Base-by-base conservation (phyloP, 2,113 vertebrate genomes). In the Colossoma macropomum region DNA sequence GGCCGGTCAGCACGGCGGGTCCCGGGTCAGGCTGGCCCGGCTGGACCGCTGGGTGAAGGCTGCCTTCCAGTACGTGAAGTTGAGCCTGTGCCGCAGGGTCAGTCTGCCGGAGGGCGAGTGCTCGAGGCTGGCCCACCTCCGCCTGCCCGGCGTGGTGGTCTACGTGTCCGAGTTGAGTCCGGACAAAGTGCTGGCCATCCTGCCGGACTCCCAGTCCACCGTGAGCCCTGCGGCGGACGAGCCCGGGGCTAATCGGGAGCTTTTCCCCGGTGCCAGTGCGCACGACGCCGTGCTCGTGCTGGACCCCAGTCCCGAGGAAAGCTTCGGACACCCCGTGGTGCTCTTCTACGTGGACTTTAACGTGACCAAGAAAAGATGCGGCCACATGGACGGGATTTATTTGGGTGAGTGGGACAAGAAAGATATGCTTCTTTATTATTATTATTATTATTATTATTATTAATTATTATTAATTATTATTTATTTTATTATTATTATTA, bases 301-400 rank as follows among this genome's bases (percentile, higher is more conserved):
- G 54, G 95, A 95, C 84, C 95, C 94, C 0, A 95, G 90, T 60
- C 95, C 95, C 0, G 93, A 91, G 6, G 92, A 95, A 86, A 95
- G 93, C 88, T 95, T 95, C 66, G 95, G 95, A 23, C 95, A 95
- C 85, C 93, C 94, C 0, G 89, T 95, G 27, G 85, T 93, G 7
- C 91, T 95, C 15, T 95, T 96, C 87, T 95, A 95, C 9, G 86
- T 95, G 71, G 94, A 95, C 59, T 80, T 93, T 72, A 95, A 95
- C 50, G 89, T 94, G 72, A 93, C 93, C 0, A 95, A 95, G 86
- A 95, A 93, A 81, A 92, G 90, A 25, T 96, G 95, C 81, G 88
- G 90, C 12, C 92, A 95, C 60, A 88, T 93, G 71, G 93, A 94
- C 12, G 94, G 95, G 0, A 86, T 94, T 84, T 95, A 94, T 83